Percentiles rank a stretch among this genome's conserved stretches.
Conservation (phyloP, 2,113 vertebrate species). For the Erpornis zantholeuca region DNA sequence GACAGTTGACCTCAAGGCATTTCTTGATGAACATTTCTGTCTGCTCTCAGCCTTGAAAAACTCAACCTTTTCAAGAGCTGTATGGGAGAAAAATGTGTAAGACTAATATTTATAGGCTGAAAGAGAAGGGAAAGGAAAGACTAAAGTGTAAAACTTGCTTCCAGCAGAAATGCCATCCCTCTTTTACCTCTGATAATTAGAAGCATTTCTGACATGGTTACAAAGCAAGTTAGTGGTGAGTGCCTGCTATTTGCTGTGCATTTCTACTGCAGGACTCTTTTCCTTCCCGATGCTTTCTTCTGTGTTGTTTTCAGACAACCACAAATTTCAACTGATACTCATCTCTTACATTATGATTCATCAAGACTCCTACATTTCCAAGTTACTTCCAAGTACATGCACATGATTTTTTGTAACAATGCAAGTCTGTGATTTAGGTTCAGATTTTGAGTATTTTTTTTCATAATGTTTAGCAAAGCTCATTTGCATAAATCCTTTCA, state of each 20-base stretch:
- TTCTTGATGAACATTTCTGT: constrained; percentile 53
- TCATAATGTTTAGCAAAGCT: neutral
- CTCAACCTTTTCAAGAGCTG: constrained; percentile 40
- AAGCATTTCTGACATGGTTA: constrained; percentile 40
- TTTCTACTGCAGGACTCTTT: neutral
- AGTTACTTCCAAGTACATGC: neutral
- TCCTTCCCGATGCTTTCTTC: neutral
- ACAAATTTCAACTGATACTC: neutral
- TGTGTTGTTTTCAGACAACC: neutral
- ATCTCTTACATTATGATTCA: neutral
- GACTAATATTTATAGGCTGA: constrained; percentile 43
- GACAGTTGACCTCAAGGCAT: constrained; percentile 34
- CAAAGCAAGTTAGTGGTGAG: neutral
- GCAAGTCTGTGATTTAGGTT: neutral
- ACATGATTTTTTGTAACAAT: neutral
- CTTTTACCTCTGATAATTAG: constrained; percentile 41
- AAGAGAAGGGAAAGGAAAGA: neutral
- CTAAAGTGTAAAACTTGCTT: constrained; percentile 54
- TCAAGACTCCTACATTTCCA: neutral
- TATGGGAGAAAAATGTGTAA: constrained; percentile 12
- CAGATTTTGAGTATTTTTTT: neutral
- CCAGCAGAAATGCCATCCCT: constrained; percentile 44
- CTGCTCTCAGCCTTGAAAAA: constrained; percentile 46
- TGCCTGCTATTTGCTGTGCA: constrained; percentile 7
- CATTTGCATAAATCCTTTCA: neutral